These are phyloP conservation scores for Anagyrus pseudococci DNA, from an alignment of 2,888 invertebrate genomes.

Conservation along the genomic window DNA sequence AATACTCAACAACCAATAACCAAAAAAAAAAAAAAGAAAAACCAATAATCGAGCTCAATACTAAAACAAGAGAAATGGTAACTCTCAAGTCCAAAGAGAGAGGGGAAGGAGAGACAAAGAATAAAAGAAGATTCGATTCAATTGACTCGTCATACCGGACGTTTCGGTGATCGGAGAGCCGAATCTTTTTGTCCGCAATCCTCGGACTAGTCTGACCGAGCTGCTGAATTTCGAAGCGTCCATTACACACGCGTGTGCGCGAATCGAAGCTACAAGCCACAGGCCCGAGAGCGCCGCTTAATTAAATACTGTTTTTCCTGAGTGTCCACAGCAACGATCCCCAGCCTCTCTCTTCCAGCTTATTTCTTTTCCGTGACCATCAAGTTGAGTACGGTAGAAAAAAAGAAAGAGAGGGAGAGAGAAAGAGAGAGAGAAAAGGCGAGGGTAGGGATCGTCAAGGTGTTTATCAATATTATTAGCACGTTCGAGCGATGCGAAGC, in stretches of 20 bases:
- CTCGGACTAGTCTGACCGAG: constrained; percentile 46
- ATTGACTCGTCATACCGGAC: constrained; percentile 31
- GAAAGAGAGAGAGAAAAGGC: not conserved
- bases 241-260: constrained; percentile 16
- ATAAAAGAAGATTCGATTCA: not conserved
- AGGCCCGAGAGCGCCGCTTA: constrained; percentile 49
- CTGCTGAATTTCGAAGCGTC: constrained; percentile 38
- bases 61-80: no score
- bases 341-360: not conserved
- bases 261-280: constrained; percentile 24
- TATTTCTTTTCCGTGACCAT: not conserved
- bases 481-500: constrained; percentile 25
- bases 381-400: not conserved
- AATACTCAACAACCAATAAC: no score
- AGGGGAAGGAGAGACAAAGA: not conserved
- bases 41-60: no score
- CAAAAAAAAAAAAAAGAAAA: no score
- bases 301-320: constrained; percentile 56
- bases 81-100: no score
- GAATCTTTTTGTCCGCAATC: constrained; percentile 51
- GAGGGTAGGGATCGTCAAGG: no score
- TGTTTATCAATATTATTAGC: constrained; percentile 41
- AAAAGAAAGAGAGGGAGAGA: not conserved
- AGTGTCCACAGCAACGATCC: constrained; percentile 11
- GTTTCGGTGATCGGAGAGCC: not conserved